Evolutionary conservation across 2,888 invertebrate species (phyloP).

Genomic region (Heliothis peltigera): DNA sequence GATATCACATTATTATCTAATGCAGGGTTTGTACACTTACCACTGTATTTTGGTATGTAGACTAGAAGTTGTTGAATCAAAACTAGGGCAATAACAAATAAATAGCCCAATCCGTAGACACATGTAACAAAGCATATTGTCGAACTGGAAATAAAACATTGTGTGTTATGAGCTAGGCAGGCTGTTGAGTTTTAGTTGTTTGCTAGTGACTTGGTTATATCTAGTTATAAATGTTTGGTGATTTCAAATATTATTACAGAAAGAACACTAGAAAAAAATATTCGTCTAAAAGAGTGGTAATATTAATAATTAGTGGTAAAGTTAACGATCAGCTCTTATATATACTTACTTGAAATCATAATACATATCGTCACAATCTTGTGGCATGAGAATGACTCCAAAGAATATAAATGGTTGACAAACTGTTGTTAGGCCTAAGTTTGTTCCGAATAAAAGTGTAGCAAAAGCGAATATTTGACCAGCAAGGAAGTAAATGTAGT

Average conservation of each 20-base stretch:
- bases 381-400: slow-evolving; percentile 93
- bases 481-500: slow-evolving; percentile 93
- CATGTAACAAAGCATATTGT: slow-evolving; percentile 90
- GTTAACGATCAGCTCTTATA: background rate
- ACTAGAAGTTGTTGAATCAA: slow-evolving; percentile 84
- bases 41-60: slow-evolving; percentile 83
- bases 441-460: slow-evolving; percentile 93
- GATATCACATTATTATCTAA: background rate
- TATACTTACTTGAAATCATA: slow-evolving; percentile 93
- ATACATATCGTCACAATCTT: slow-evolving; percentile 96
- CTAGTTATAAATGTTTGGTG: too few species aligned
- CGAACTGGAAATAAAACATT: slow-evolving; percentile 78
- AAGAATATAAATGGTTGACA: slow-evolving; percentile 94
- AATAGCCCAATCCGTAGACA: slow-evolving; percentile 84
- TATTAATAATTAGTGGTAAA: background rate
- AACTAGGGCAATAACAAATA: slow-evolving; percentile 83
- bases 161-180: background rate
- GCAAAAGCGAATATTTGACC: slow-evolving; percentile 92
- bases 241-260: too few species aligned
- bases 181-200: background rate
- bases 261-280: too few species aligned
- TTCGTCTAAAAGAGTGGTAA: background rate
- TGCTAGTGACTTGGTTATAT: too few species aligned
- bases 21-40: slow-evolving; percentile 66
- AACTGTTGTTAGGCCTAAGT: slow-evolving; percentile 95